Evolutionary conservation across 2,888 invertebrate genomes (phyloP).

Genomic region (Heteromurus nitidus): DNA sequence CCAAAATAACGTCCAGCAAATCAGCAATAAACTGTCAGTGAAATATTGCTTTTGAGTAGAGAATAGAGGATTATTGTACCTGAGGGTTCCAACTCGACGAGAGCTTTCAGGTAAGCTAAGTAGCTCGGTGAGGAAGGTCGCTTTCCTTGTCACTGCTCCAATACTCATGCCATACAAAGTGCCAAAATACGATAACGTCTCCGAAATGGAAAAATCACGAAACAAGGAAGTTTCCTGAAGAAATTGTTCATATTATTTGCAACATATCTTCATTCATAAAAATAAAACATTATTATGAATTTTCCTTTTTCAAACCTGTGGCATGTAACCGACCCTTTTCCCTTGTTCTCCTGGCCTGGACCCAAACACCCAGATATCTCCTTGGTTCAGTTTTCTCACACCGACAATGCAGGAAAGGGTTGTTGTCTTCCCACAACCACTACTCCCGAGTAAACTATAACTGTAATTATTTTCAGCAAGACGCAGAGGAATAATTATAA

Average conservation of each 20-base stretch:
- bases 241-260: no score
- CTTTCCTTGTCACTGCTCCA: slow-evolving; percentile 75
- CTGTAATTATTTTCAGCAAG: slow-evolving; percentile 79
- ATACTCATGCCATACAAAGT: slow-evolving; percentile 95
- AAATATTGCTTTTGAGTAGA: no score
- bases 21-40: neutral
- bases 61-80: no score
- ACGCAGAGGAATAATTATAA: neutral
- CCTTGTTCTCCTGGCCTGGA: slow-evolving; percentile 85
- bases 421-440: slow-evolving; percentile 92
- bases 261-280: no score
- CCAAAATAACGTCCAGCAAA: neutral
- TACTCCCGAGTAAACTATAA: slow-evolving; percentile 94
- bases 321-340: slow-evolving; percentile 76
- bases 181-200: slow-evolving; percentile 96
- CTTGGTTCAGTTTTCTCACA: slow-evolving; percentile 86
- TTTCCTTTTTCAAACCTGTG: no score
- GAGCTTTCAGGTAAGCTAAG: neutral
- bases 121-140: neutral
- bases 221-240: slow-evolving; percentile 82
- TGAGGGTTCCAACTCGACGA: neutral
- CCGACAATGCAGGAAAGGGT: slow-evolving; percentile 95
- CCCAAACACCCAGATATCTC: slow-evolving; percentile 92
- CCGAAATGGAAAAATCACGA: slow-evolving; percentile 93
- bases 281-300: no score